These are phyloP conservation scores for Vultur gryphus DNA, from an alignment of 2,797 vertebrate species.

Conservation along the genomic window DNA sequence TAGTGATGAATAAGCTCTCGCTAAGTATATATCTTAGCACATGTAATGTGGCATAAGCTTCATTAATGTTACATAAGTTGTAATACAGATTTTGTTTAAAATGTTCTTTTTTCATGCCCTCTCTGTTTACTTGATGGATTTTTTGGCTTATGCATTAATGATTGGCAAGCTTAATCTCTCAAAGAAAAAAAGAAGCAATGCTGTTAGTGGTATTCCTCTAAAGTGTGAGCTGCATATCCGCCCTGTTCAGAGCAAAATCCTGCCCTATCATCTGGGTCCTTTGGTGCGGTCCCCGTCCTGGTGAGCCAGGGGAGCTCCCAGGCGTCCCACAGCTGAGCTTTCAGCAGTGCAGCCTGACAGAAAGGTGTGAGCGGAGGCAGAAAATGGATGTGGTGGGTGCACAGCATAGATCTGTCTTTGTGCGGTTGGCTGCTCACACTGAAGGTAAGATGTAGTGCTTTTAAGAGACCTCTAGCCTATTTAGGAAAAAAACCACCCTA, in stretches of 20 bases:
- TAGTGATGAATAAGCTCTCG: background rate
- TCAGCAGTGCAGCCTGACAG: background rate
- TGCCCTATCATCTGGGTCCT: background rate
- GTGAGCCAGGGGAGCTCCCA: background rate
- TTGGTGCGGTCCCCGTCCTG: rapidly evolving
- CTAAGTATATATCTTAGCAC: background rate
- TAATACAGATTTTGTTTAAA: background rate
- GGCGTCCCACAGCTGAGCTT: background rate
- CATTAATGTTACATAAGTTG: background rate
- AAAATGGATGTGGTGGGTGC: background rate
- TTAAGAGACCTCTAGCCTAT: background rate
- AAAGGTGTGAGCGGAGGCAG: background rate
- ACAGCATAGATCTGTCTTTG: background rate
- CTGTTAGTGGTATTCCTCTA: background rate
- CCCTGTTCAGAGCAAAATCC: background rate
- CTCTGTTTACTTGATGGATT: background rate
- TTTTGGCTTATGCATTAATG: background rate
- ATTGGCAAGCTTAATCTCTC: background rate
- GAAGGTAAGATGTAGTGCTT: background rate
- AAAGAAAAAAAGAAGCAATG: background rate
- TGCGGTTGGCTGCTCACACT: background rate
- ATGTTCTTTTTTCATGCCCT: background rate
- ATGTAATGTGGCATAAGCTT: background rate
- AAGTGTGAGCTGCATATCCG: background rate
- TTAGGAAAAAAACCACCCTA: background rate